A percentile compares a stretch with the other conserved stretches of the same genome.
Evolutionary conservation across 2,888 invertebrate genomes (phyloP).

Genomic region (Herminia tarsipennalis): DNA sequence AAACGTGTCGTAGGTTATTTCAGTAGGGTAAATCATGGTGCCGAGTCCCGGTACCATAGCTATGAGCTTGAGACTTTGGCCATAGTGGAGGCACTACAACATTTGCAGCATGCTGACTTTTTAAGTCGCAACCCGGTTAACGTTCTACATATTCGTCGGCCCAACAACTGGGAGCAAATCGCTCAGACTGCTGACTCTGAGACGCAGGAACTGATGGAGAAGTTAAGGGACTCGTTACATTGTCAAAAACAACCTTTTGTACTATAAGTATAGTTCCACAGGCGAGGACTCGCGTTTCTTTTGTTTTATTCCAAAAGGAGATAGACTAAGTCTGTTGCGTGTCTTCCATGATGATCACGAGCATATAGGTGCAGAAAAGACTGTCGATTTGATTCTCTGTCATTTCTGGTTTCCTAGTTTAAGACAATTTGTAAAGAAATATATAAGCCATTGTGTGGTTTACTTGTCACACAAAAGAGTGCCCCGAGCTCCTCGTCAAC

Average conservation of each 20-base stretch:
- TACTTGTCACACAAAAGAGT: conserved; percentile 23
- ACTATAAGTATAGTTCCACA: not conserved
- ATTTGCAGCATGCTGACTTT: conserved; percentile 30
- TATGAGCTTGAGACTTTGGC: conserved; percentile 21
- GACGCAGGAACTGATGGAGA: conserved; percentile 21
- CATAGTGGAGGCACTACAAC: conserved; percentile 26
- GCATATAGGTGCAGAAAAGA: conserved; percentile 19
- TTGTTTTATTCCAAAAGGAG: conserved; percentile 3
- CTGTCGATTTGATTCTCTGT: conserved; percentile 8
- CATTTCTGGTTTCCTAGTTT: conserved; percentile 28
- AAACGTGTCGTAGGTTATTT: conserved; percentile 27
- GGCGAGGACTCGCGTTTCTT: conserved; percentile 1
- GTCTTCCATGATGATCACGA: conserved; percentile 27
- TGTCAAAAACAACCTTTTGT: not conserved
- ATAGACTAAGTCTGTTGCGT: conserved; percentile 29
- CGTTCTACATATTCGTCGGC: conserved; percentile 4
- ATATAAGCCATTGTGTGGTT: conserved; percentile 11
- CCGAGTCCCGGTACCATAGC: conserved; percentile 24
- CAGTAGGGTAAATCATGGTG: conserved; percentile 22
- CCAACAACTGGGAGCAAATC: conserved; percentile 31
- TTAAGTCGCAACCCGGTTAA: conserved; percentile 20
- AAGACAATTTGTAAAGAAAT: conserved; percentile 7
- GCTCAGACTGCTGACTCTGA: conserved; percentile 32
- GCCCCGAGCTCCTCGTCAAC: conserved; percentile 6
- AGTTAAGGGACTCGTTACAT: conserved; percentile 12